Base-by-base conservation (phyloP, 2,113 vertebrate species). In the Peromyscus polionotus region DNA sequence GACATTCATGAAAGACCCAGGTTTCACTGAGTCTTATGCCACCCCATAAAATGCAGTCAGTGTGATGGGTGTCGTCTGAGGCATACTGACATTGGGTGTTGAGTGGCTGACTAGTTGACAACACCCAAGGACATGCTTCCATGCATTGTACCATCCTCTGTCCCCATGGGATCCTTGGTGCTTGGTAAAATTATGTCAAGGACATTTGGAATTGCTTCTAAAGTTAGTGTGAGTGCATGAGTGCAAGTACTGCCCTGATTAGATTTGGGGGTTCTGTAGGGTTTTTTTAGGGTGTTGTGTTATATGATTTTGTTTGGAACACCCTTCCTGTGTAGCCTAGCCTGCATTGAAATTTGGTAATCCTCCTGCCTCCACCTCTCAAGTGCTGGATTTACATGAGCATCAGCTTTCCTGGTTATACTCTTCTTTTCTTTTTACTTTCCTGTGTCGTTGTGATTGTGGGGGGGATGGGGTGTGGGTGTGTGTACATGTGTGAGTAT, bases 1-100 rank as follows among this genome's bases (percentile, higher is more conserved):
- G 39, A 88, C n/a, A 28, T 93, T 57, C 28, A 57, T 90, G 96
- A 85, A 57, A 92, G 39, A 24, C 24, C 70, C 6, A 42, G 17
- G 67, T 51, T 45, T 54, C 89, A 77, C 77, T 61, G 73, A 92
- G 65, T 85, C 39, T 22, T 95, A 42, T 85, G 24, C 45, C 9
- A 72, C 9, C 48, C 79, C 12, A 16, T 75, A 61, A 67, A 77
- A 93, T 36, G 65, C n/a, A 70, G 0, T 45, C 76, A 26, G n/a
- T 48, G 6, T 54, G 57, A 70, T 61, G 13, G 59, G 39, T 90
- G 31, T 13, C 36, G 22, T 33, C 8, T 20, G 48, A 86, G 45
- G 45, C 39, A 88, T 59, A 6, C 3, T 54, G 39, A 65, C 4
- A 1, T 0, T 22, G 28, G 28, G 4, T 12, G 5, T 19, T 54